Base-by-base conservation (phyloP, 2,888 invertebrate genomes). In the Amorpha juglandis region DNA sequence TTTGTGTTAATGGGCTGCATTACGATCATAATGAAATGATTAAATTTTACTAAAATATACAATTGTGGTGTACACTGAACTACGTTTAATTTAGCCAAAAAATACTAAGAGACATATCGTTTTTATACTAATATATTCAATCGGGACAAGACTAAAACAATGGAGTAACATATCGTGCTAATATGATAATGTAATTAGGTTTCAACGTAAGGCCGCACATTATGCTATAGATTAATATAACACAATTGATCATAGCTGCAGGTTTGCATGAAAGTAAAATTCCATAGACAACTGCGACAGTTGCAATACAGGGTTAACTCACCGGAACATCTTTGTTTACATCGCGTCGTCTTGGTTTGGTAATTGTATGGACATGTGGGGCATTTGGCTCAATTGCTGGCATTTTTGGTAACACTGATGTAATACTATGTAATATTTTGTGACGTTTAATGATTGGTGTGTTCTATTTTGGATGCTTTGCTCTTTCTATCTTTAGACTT, bases 311-410 rank as follows among this genome's bases (percentile, higher is more conserved):
- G 6, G 48, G 50, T 75, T 72, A 84, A 79, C 79, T 69, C 74
- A 81, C 81, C 86, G 86, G 80, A 88, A 89, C 86, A 84, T 71
- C 69, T 78, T 78, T 81, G 82, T 85, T 81, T 80, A 79, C 77
- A 65, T 75, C 76, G 69, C 72, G 75, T 76, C 76, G 69, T 72
- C 75, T 76, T 70, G 68, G 78, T 83, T 84, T 83, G 86, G 84
- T 83, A 81, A 83, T 70, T 68, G 73, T 81, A 72, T 75, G 68
- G 58, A 65, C 70, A 74, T 71, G 70, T 75, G 71, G 74, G 74
- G 73, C 81, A 81, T 58, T 58, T 42, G 38, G 0, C 19, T 58
- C 42, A 58, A 58, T 52, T 52, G 21, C 7, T 52, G 27, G 12
- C 27, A 27, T 58, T 38, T 78, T 78, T 74, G 77, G 77, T 65